Percentiles rank a stretch among this genome's conserved stretches.
phyloP scores from a whole-genome alignment of 2,797 vertebrate species.

The Microhierax caerulescens region DNA sequence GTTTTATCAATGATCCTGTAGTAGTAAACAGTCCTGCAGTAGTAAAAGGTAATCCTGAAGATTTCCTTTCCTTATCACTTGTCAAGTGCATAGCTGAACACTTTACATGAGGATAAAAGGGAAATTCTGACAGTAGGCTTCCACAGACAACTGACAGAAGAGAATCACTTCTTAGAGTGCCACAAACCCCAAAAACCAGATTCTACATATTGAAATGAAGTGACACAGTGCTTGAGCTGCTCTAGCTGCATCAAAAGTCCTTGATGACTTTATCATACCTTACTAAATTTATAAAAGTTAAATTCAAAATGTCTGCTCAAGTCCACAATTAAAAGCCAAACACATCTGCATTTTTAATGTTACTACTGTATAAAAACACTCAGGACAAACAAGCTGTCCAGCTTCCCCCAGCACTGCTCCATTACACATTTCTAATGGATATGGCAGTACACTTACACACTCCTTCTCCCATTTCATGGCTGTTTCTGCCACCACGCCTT shows the following conservation, averaged over 20 bases:
- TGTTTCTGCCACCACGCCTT: slow-evolving; percentile 88
- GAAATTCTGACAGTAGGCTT: not conserved
- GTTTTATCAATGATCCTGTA: not conserved
- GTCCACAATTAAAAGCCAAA: not conserved
- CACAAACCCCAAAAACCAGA: not conserved
- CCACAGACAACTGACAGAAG: not conserved
- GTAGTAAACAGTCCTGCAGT: not conserved
- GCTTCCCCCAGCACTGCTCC: not conserved
- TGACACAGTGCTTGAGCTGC: not conserved
- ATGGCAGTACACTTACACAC: slow-evolving; percentile 82
- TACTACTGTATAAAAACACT: no score
- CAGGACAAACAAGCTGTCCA: not conserved
- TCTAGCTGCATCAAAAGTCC: not conserved
- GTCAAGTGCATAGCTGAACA: not conserved
- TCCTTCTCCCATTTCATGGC: slow-evolving; percentile 94
- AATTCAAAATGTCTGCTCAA: not conserved
- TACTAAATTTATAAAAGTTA: not conserved
- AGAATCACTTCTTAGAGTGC: not conserved
- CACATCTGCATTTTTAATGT: not conserved
- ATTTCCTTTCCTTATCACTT: not conserved
- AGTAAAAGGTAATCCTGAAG: not conserved
- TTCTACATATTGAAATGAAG: not conserved
- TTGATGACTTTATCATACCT: not conserved
- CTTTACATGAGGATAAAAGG: fast-evolving
- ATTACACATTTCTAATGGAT: not conserved